Evolutionary conservation across 2,113 vertebrate species (phyloP).

Genomic region (Rhinopomastus cyanomelas): DNA sequence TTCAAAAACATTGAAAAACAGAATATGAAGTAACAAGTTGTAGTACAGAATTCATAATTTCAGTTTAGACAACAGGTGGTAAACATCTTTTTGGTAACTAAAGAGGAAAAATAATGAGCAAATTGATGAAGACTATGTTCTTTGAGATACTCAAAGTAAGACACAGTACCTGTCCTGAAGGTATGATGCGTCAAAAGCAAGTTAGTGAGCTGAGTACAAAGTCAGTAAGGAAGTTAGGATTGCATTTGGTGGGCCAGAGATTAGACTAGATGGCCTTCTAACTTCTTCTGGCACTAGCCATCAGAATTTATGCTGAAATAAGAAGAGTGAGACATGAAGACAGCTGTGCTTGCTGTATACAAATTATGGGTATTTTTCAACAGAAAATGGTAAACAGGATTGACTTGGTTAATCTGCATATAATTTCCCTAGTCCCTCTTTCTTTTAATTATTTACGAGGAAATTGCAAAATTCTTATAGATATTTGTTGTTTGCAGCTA

Average conservation of each 20-base stretch:
- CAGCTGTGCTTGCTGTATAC: background rate
- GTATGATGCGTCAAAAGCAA: background rate
- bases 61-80: background rate
- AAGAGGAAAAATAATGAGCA: background rate
- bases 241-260: background rate
- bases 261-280: background rate
- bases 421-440: background rate
- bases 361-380: background rate
- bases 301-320: background rate
- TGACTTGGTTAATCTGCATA: background rate
- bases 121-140: background rate
- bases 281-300: background rate
- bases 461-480: conserved; percentile 1
- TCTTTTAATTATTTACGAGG: background rate
- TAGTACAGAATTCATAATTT: background rate
- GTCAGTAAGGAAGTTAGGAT: background rate
- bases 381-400: background rate
- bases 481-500: background rate
- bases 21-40: background rate
- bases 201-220: background rate
- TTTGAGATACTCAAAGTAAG: background rate
- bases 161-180: background rate
- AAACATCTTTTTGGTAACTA: background rate
- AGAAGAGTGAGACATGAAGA: background rate
- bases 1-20: background rate